Conservation (phyloP, 2,113 vertebrate genomes). For the Sturnira hondurensis region DNA sequence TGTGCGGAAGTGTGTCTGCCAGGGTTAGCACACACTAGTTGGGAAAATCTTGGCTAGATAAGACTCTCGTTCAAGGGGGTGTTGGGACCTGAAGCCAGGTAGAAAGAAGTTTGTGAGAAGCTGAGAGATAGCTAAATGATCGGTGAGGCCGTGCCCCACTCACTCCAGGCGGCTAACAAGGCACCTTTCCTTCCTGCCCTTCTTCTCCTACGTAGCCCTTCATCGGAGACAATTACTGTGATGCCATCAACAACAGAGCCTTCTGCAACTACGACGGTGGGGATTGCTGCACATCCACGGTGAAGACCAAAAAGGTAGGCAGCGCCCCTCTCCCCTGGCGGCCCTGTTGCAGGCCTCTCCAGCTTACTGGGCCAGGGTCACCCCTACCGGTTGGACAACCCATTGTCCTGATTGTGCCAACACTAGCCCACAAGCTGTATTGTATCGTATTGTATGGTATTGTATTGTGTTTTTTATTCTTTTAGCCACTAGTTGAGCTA, state of each 20-base stretch:
- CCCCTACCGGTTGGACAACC: accelerated
- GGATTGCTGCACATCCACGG: slow-evolving; percentile 96
- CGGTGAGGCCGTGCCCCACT: accelerated
- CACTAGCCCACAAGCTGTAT: not conserved
- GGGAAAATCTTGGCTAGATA: not conserved
- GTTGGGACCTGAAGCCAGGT: not conserved
- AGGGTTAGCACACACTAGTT: not conserved
- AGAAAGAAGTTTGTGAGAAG: not conserved
- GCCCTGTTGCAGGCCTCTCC: too few relatives aligned
- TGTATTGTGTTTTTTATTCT: not conserved
- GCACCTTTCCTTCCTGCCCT: not conserved
- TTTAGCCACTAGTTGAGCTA: not conserved
- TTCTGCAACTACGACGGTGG: slow-evolving; percentile 99
- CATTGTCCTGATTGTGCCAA: not conserved
- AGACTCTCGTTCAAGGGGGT: not conserved
- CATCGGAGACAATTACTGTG: slow-evolving; percentile 98
- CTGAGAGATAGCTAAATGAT: not conserved
- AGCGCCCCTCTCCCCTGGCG: accelerated
- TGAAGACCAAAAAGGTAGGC: slow-evolving; percentile 97
- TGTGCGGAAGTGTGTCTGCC: not conserved
- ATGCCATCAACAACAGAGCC: slow-evolving; percentile 96
- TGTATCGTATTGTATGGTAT: not conserved
- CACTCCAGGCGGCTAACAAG: not conserved
- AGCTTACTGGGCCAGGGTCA: not conserved
- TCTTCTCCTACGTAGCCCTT: slow-evolving; percentile 85